Evolutionary conservation across 1,140 invertebrate genomes (phyloP).

Genomic region (Probaryconus sp.): DNA sequence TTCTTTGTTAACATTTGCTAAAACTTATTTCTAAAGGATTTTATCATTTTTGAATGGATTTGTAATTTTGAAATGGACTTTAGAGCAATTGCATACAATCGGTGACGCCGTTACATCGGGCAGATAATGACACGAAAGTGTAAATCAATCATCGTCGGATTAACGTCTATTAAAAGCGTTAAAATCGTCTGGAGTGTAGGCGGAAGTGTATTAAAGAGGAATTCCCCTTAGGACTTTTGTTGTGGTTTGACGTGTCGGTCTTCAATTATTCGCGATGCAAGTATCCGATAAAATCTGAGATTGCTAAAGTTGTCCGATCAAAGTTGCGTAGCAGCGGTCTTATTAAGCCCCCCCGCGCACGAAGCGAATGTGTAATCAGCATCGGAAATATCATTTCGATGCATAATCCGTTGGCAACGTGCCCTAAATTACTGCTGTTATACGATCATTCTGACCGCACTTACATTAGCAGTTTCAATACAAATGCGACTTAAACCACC

Average conservation of each 20-base stretch:
- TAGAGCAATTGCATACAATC: too few species aligned
- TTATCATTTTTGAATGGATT: too few species aligned
- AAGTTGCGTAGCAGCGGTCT: slow-evolving; percentile 15
- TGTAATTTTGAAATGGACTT: too few species aligned
- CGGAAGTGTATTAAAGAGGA: neutral
- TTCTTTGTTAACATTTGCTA: too few species aligned
- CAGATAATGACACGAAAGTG: slow-evolving; percentile 28
- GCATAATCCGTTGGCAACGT: slow-evolving; percentile 39
- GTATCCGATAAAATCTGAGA: slow-evolving; percentile 19
- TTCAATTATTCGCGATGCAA: slow-evolving; percentile 23
- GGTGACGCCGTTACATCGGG: too few species aligned
- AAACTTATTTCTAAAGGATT: too few species aligned
- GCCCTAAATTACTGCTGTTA: slow-evolving; percentile 36
- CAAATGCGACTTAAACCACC: slow-evolving; percentile 42
- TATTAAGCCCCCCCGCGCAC: slow-evolving; percentile 14
- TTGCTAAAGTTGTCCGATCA: slow-evolving; percentile 7
- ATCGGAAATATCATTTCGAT: slow-evolving; percentile 28
- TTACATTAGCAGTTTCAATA: slow-evolving; percentile 36
- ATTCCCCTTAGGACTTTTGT: neutral
- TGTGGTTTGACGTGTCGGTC: slow-evolving; percentile 10
- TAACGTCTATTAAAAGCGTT: slow-evolving; percentile 2
- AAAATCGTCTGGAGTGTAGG: neutral
- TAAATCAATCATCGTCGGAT: slow-evolving; percentile 46
- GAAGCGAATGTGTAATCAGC: slow-evolving; percentile 21
- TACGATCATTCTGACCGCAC: slow-evolving; percentile 32